Base-by-base conservation (phyloP, 2,888 invertebrate species). In the Anarsia innoxiella region DNA sequence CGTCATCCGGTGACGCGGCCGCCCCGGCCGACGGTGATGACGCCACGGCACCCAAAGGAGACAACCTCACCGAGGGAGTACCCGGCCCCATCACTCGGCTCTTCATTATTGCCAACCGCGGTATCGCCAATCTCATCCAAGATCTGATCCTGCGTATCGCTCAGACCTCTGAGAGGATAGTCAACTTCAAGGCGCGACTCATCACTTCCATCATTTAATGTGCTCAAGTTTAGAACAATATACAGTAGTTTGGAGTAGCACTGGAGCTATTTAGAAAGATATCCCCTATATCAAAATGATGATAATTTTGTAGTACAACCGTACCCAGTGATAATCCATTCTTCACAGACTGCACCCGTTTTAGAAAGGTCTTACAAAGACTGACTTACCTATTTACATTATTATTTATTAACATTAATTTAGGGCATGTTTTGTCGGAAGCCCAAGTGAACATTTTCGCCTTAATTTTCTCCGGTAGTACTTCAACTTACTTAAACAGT, bases 101-200 rank as follows among this genome's bases (percentile, higher is more conserved):
- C 39, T 93, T 94, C 73, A 93, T 95, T 60, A 90, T 95, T 63
- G 94, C 93, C 59, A 95, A 95, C 79, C 88, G 94, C 54, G 94
- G 94, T 52, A 88, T 94, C 59, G 93, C 94, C 59, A 94, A 94
- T 76, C 89, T 95, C 57, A 89, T 94, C 56, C 94, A 94, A 78
- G 94, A 95, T 82, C 88, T 95, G 61, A 94, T 94, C 79, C 88
- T 94, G 71, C 94, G 94, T 76, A 87, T 94, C 75, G 94, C 94
- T 41, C 93, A 94, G 78, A 94, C 94, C 70, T 94, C 94, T 72
- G 94, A 95, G 83, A 90, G 93, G 80, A 91, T 95, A 87, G 94
- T 95, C 67, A 94, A 94, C 91, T 95, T 94, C 90, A 95, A 94
- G 87, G 94, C 94, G 73, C 90, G 94, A 87, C 87, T 95, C 66